Evolutionary conservation across 2,113 vertebrate species (phyloP).

Genomic region (Ranitomeya variabilis): DNA sequence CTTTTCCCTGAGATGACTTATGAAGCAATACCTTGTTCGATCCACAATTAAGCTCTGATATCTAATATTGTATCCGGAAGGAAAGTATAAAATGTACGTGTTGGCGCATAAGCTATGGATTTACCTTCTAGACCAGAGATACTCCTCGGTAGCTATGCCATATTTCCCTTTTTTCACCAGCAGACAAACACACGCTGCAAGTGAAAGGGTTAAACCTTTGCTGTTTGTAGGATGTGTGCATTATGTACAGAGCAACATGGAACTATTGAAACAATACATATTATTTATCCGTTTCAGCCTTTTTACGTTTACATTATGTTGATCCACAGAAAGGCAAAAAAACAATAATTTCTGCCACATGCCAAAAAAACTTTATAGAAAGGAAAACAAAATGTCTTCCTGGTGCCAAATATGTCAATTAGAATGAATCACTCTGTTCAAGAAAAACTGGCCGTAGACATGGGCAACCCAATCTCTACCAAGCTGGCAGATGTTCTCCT

Average conservation of each 20-base stretch:
- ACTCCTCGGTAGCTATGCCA: not conserved
- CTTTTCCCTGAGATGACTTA: slow-evolving; percentile 1
- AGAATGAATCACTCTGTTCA: not conserved
- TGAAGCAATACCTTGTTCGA: slow-evolving; percentile 28
- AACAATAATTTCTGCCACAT: not conserved
- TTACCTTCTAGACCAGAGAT: not conserved
- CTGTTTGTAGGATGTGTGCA: not conserved
- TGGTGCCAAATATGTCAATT: slow-evolving; percentile 15
- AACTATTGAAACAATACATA: not conserved
- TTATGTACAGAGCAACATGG: not conserved
- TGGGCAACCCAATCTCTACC: not conserved
- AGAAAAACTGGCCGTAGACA: not conserved
- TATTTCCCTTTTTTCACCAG: not conserved
- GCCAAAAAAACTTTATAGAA: not conserved
- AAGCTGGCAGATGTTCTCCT: not conserved
- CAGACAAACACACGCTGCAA: not conserved
- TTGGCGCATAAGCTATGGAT: not conserved
- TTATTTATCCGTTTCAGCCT: not conserved
- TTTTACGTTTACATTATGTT: not conserved
- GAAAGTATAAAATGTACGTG: not conserved
- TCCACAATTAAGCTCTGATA: not conserved
- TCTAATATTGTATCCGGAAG: not conserved
- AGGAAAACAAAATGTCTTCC: not conserved
- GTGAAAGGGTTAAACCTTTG: not conserved
- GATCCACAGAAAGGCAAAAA: not conserved